Base-by-base conservation (phyloP, 1,140 invertebrate genomes). In the Drosophila kanapiae region DNA sequence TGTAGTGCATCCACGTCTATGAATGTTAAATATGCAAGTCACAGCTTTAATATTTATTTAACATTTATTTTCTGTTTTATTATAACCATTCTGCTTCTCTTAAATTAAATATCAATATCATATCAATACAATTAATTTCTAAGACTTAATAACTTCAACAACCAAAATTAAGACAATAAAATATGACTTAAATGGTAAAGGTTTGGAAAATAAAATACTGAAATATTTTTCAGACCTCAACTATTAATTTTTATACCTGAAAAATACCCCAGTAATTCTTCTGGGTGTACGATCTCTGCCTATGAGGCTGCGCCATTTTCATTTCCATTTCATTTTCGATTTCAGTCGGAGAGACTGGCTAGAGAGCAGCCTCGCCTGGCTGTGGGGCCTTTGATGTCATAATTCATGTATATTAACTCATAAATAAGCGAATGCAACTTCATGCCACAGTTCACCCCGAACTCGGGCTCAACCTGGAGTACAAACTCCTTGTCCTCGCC, bases 341-440 rank as follows among this genome's bases (percentile, higher is more conserved):
- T 86, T 86, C 82, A 84, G 76, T 72, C 63, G 29, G 5, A 38
- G n/a, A 4, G 29, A 16, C 31, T 33, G 51, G 48, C 38, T 70
- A 69, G 65, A 68, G 68, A 48, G 64, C 63, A 61, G 53, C 45
- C 31, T 48, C 3, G 51, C 54, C 67, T 33, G 76, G 78, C 78
- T 87, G 82, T 86, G 84, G 84, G 77, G 83, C 83, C 85, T 90
- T 90, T 90, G 85, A 90, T 91, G 90, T 91, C 90, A 91, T 91
- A 91, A 91, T 91, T 91, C 90, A 91, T 90, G 85, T 91, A 91
- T 91, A 91, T 91, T 91, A 91, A 91, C 86, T 91, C 90, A 91
- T 91, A 91, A 91, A 91, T 91, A 91, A 91, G 72, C 80, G 78
- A 91, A 82, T 82, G 82, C 86, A 91, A 91, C 79, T 80, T 72